These are phyloP conservation scores for Chromobotia macracanthus DNA, from an alignment of 2,797 vertebrate genomes.

Conservation along the genomic window DNA sequence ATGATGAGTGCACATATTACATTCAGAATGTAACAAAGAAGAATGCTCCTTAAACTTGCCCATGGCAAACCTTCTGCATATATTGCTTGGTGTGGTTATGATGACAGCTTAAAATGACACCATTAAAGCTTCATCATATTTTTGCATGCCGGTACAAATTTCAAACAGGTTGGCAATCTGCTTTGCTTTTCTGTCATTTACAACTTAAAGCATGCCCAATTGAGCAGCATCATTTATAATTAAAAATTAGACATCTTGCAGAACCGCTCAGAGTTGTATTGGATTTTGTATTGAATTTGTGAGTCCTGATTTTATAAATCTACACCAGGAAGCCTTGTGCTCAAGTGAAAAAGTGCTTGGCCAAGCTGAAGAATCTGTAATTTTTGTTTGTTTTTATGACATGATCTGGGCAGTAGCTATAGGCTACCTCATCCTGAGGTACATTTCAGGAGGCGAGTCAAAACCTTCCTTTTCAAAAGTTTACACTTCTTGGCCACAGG, in stretches of 20 bases:
- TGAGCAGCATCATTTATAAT: conserved; percentile 48
- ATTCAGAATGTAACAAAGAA: not conserved
- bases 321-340: not conserved
- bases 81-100: conserved; percentile 42
- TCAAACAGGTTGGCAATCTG: conserved; percentile 54
- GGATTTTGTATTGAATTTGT: conserved; percentile 18
- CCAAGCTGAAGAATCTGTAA: not conserved
- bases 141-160: conserved; percentile 39
- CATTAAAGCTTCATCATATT: conserved; percentile 42
- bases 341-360: conserved; percentile 5
- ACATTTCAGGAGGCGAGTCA: not conserved
- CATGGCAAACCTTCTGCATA: conserved; percentile 33
- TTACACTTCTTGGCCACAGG: not conserved
- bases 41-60: conserved; percentile 34
- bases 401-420: too few species aligned
- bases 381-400: too few species aligned
- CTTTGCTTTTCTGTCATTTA: conserved; percentile 47
- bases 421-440: not conserved
- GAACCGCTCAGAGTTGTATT: conserved; percentile 22
- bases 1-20: too few species aligned
- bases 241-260: conserved; percentile 40
- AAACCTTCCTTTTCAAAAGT: not conserved
- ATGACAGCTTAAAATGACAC: conserved; percentile 52
- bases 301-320: conserved; percentile 21
- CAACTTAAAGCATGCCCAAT: conserved; percentile 46